phyloP scores from a whole-genome alignment of 2,113 vertebrate species.

The Tympanuchus pallidicinctus region DNA sequence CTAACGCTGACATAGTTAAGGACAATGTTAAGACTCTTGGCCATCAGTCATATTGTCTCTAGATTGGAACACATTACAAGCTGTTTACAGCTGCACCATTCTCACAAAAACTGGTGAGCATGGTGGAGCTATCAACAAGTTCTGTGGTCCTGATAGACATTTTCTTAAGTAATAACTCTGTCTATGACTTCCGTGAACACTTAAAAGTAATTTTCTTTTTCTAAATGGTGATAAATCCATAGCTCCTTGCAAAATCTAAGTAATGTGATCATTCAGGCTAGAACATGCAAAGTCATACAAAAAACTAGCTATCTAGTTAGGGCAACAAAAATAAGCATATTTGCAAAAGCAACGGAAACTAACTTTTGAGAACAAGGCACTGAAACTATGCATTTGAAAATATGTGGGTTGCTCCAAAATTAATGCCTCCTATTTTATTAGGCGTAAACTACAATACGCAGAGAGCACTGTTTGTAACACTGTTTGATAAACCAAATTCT shows the following conservation, averaged over 20 bases:
- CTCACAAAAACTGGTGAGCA: neutral
- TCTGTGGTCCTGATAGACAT: neutral
- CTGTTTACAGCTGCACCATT: neutral
- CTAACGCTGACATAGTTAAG: neutral
- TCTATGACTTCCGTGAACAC: neutral
- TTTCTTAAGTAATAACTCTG: neutral
- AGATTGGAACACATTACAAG: neutral
- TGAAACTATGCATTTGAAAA: neutral
- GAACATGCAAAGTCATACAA: neutral
- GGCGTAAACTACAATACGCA: too few species aligned
- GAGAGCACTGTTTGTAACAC: too few species aligned
- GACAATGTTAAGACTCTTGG: neutral
- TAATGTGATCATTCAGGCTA: neutral
- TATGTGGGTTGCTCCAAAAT: too few species aligned
- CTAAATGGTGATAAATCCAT: neutral
- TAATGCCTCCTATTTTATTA: too few species aligned
- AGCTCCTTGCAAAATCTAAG: neutral
- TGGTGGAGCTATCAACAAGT: neutral
- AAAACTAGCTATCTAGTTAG: neutral
- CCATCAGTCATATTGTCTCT: neutral
- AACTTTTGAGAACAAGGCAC: neutral
- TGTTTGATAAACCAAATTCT: too few species aligned
- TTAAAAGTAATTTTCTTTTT: neutral
- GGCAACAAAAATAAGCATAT: rapidly evolving
- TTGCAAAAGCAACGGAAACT: neutral